Conservation (phyloP, 1,140 invertebrate genomes). For the Aphaenogaster ashmeadi region DNA sequence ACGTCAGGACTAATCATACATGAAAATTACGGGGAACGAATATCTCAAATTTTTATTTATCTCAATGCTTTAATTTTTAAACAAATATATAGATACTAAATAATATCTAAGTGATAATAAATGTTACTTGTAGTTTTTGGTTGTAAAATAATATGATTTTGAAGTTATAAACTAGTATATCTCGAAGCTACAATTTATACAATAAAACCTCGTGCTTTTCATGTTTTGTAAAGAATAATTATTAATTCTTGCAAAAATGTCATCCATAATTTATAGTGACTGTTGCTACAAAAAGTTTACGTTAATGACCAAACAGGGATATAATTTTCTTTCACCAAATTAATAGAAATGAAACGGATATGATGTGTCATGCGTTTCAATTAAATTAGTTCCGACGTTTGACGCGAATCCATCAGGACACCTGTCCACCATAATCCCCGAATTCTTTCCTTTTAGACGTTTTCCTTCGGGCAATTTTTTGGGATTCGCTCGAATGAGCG, state of each 20-base stretch:
- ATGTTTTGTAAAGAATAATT: neutral
- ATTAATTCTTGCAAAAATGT: neutral
- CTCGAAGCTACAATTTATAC: neutral
- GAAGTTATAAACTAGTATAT: neutral
- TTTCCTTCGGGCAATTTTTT: conserved; percentile 40
- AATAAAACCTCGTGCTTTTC: neutral
- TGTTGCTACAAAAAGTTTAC: neutral
- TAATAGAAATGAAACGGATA: neutral
- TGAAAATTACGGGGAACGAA: neutral
- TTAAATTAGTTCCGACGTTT: conserved; percentile 47
- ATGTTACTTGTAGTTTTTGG: neutral
- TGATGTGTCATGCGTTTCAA: neutral
- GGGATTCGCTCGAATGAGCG: conserved; percentile 13
- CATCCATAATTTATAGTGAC: neutral
- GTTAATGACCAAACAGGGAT: neutral
- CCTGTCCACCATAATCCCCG: neutral
- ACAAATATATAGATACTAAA: neutral
- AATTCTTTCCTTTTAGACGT: conserved; percentile 19
- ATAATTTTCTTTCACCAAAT: neutral
- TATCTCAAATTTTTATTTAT: neutral
- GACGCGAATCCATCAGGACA: neutral
- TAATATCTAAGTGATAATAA: neutral
- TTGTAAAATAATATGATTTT: neutral
- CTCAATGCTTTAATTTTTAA: neutral
- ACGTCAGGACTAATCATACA: neutral